Conservation (phyloP, 2,888 invertebrate genomes). For the Patella caerulea region DNA sequence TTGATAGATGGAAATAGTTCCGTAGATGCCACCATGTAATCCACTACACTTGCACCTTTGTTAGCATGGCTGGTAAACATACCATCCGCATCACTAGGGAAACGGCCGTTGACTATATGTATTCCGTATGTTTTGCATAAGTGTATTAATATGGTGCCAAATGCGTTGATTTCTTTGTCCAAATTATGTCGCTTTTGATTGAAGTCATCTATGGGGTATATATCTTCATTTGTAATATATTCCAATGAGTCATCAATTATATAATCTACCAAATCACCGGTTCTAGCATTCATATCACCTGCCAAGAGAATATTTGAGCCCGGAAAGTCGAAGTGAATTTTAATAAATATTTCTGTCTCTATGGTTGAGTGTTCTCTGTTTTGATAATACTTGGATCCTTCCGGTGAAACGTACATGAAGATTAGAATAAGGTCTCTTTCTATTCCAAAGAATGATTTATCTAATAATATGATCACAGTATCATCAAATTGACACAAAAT, state of each 20-base stretch:
- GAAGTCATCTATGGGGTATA: background rate
- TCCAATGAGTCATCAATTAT: background rate
- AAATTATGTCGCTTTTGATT: background rate
- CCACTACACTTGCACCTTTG: background rate
- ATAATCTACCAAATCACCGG: background rate
- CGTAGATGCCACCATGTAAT: background rate
- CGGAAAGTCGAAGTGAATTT: background rate
- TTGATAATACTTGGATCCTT: constrained; percentile 3
- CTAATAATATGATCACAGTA: background rate
- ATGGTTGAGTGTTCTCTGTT: background rate
- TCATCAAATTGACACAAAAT: background rate
- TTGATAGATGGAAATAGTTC: background rate
- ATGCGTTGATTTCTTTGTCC: background rate
- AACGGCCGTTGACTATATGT: background rate
- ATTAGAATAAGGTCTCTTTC: background rate
- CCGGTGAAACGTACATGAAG: background rate
- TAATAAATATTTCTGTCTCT: background rate
- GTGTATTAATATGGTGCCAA: background rate
- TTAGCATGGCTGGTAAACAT: background rate
- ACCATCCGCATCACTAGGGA: background rate
- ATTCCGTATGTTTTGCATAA: background rate
- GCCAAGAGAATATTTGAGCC: background rate
- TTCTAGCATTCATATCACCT: background rate
- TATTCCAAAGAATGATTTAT: background rate
- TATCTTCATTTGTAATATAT: background rate